Evolutionary conservation across 2,113 vertebrate species (phyloP).

Genomic region (Ptilonorhynchus violaceus): DNA sequence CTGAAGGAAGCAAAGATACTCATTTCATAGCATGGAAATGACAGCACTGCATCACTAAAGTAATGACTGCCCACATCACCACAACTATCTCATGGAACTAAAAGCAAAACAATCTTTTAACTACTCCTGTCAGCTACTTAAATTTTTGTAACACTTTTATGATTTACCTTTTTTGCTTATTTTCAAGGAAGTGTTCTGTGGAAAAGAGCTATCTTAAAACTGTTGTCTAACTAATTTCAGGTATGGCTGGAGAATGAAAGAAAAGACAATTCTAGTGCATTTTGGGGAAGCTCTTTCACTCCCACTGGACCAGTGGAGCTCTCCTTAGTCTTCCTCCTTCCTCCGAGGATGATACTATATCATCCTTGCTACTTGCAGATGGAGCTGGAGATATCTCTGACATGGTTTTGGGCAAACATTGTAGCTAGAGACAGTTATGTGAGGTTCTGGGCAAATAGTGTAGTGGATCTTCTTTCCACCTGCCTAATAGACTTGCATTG

Average conservation of each 20-base stretch:
- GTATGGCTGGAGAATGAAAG: neutral
- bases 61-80: neutral
- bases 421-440: neutral
- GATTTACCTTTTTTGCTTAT: neutral
- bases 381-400: neutral
- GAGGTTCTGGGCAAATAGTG: neutral
- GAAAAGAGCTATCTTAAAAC: neutral
- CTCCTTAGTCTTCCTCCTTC: neutral
- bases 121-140: neutral
- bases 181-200: neutral
- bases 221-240: neutral
- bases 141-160: neutral
- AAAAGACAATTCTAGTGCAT: neutral
- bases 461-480: neutral
- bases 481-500: neutral
- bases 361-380: neutral
- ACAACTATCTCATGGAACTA: fast-evolving
- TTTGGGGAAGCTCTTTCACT: neutral
- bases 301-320: neutral
- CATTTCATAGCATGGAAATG: neutral
- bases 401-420: neutral
- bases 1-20: neutral
- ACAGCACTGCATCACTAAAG: neutral
- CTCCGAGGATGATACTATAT: too few species aligned
- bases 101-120: neutral